Conservation (phyloP, 2,797 vertebrate species). For the Hephaestus fuliginosus region DNA sequence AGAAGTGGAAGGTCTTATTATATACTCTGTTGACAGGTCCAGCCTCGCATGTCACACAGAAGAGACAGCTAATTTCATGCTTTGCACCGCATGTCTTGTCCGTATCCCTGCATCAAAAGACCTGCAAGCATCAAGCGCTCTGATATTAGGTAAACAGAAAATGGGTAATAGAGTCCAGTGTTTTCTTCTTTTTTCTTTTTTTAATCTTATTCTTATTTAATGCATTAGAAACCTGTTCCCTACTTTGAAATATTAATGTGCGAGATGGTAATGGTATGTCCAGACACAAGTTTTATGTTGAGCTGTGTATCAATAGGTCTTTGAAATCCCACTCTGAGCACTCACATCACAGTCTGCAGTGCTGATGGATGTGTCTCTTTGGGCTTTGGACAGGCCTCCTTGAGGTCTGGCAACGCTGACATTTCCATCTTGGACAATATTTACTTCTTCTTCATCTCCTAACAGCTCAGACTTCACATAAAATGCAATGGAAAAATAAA, state of each 20-base stretch:
- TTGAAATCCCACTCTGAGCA: background rate
- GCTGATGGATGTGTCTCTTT: constrained; percentile 13
- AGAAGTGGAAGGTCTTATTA: constrained; percentile 28
- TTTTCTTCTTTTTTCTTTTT: background rate
- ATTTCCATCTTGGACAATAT: background rate
- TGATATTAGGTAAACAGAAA: background rate
- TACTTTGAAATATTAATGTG: background rate
- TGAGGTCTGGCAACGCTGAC: background rate
- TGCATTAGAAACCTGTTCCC: background rate
- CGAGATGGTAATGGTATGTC: background rate
- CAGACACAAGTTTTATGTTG: background rate
- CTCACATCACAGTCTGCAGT: background rate
- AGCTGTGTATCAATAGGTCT: background rate
- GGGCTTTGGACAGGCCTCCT: background rate
- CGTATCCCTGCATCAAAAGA: constrained; percentile 29
- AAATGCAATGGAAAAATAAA: background rate
- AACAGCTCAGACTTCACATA: background rate
- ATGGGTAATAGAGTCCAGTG: constrained; percentile 11
- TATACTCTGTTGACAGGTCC: constrained; percentile 40
- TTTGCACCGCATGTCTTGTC: constrained; percentile 25
- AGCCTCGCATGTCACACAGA: constrained; percentile 13
- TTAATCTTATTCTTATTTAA: background rate
- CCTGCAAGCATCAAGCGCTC: background rate
- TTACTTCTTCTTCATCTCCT: background rate
- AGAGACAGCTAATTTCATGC: constrained; percentile 53